Evolutionary conservation across 1,140 invertebrate genomes (phyloP).

Genomic region (Pogonognathellus flavescens): DNA sequence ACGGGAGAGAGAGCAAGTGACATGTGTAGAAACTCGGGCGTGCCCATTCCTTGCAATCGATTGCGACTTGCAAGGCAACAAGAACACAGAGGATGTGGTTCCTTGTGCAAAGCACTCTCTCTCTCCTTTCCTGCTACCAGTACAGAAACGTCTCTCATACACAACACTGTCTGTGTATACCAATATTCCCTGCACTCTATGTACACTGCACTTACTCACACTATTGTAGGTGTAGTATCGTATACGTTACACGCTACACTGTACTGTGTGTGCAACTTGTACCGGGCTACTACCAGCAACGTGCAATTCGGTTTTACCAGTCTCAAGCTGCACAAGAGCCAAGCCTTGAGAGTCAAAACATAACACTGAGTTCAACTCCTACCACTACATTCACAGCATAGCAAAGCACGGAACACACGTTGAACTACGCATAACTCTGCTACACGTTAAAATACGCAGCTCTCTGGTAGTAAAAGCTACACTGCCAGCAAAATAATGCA

Average conservation of each 20-base stretch:
- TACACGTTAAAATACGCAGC: not conserved
- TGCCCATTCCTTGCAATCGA: conserved; percentile 67
- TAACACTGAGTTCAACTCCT: not conserved
- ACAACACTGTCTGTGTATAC: not conserved
- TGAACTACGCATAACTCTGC: not conserved
- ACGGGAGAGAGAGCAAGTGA: conserved; percentile 45
- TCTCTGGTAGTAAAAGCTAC: not conserved
- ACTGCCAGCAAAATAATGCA: not conserved
- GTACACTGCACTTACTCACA: not conserved
- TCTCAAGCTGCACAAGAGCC: not conserved
- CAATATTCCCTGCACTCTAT: not conserved
- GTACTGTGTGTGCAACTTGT: not conserved
- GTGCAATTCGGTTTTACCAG: not conserved
- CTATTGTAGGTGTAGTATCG: not conserved
- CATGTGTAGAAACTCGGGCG: conserved; percentile 67
- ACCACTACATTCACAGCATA: not conserved
- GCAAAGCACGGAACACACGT: not conserved
- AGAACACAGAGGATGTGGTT: conserved; percentile 57
- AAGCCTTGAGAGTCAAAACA: not conserved
- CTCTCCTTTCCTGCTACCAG: not conserved
- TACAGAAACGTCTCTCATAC: not conserved
- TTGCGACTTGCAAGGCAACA: conserved; percentile 56
- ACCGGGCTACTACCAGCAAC: not conserved
- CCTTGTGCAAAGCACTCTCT: not conserved
- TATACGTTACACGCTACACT: not conserved